Percentiles rank a stretch among this genome's conserved stretches.
Conservation (phyloP, 2,113 vertebrate species). For the Phocoena phocoena region DNA sequence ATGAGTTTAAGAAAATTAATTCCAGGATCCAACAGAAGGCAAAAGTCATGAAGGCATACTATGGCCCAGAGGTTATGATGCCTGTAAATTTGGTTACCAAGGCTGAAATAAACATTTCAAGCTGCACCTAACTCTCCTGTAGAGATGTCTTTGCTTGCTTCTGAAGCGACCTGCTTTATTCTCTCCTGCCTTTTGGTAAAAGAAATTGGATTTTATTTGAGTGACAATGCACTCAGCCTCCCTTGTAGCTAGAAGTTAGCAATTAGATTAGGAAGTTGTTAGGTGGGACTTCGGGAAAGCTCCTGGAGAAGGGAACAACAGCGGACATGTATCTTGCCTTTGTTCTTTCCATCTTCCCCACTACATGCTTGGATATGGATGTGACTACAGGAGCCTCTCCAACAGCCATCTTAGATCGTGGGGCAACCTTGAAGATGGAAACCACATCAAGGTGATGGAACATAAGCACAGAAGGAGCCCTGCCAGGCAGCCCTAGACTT, state of each 20-base stretch:
- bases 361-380: neutral
- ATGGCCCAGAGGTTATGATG: neutral
- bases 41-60: neutral
- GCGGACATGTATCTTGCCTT: neutral
- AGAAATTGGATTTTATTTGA: conserved; percentile 8
- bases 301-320: neutral
- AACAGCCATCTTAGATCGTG: neutral
- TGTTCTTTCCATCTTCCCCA: neutral
- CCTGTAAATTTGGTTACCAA: neutral
- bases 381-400: neutral
- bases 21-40: neutral
- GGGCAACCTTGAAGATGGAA: neutral
- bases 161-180: neutral
- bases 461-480: neutral
- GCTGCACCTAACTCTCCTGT: neutral
- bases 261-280: neutral
- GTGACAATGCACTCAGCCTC: neutral
- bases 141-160: neutral
- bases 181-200: neutral
- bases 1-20: neutral
- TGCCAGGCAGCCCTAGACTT: neutral
- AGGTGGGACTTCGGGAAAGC: neutral
- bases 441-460: neutral
- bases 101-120: neutral
- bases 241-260: conserved; percentile 5